Conservation (phyloP, 1,140 invertebrate species). For the Drosophila sucinea region DNA sequence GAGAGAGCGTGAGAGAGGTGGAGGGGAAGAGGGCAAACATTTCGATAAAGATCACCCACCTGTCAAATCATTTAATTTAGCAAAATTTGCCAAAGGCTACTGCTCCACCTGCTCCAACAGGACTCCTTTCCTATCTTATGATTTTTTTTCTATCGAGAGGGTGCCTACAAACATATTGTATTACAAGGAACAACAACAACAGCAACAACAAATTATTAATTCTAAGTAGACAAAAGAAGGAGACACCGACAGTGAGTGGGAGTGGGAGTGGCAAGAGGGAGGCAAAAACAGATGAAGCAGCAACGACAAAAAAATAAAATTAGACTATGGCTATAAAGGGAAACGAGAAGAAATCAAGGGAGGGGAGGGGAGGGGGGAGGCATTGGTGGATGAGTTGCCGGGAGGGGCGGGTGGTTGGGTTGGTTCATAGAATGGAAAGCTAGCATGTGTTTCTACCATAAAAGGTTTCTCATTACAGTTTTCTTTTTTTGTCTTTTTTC, state of each 20-base stretch:
- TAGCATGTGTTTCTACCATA: conserved; percentile 75
- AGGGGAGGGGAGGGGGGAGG: background rate
- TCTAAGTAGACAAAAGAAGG: conserved; percentile 69
- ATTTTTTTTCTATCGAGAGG: conserved; percentile 37
- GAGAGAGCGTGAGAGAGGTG: background rate
- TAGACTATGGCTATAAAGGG: conserved; percentile 52
- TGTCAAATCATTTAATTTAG: conserved; percentile 51
- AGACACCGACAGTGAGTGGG: background rate
- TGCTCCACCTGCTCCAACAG: background rate
- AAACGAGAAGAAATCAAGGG: conserved; percentile 40
- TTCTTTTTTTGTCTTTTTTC: conserved; percentile 40
- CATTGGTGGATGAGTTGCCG: background rate
- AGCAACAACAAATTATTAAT: conserved; percentile 67
- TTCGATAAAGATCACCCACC: conserved; percentile 35
- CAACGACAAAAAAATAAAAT: conserved; percentile 50
- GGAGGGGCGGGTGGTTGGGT: background rate
- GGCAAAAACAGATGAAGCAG: conserved; percentile 31
- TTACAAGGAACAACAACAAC: conserved; percentile 33
- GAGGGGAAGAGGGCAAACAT: background rate
- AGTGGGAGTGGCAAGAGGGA: background rate
- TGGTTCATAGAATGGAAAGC: conserved; percentile 46
- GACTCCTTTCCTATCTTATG: conserved; percentile 8
- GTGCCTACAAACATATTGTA: conserved; percentile 54
- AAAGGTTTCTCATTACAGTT: conserved; percentile 77
- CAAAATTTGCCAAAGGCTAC: conserved; percentile 28